Base-by-base conservation (phyloP, 2,113 vertebrate genomes). In the Okapia johnstoni region DNA sequence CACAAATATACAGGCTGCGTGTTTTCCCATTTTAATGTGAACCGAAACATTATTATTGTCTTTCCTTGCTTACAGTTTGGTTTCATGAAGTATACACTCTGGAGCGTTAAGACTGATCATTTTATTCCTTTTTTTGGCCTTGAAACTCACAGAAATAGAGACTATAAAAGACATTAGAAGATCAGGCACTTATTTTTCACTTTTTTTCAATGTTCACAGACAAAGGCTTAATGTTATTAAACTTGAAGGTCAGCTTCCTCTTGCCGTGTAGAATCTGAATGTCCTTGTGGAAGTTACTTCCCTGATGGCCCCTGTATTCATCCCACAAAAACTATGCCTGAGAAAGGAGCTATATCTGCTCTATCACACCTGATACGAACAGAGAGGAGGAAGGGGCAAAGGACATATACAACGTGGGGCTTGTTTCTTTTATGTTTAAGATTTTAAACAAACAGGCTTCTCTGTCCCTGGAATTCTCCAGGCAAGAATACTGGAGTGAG, bases 51-150 rank as follows among this genome's bases (percentile, higher is more conserved):
- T 46, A 54, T 57, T 54, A 40, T 85, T 86, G 13, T 93, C 70
- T 98, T 90, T 96, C 92, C 76, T 28, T 40, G 10, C 33, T 81
- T 77, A 43, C 6, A 83, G 33, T 70, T 91, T 88, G 79, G 61
- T 93, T 91, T 95, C 61, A 54, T 73, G 54, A 96, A 90, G 61
- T 89, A 70, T 80, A 93, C 88, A 77, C 43, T 70, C 88, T 70
- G 85, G 58, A 43, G 50, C 52, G 17, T 63, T 92, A 81, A 94
- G 86, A 94, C 21, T 76, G 77, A 96, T 93, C 76, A 93, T 89
- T 94, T 93, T 90, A 92, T 97, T 93, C 58, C 43, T 97, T 96
- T 90, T 58, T 40, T 80, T 94, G 63, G 46, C 61, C 96, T 97
- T 93, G 83, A 92, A 50, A 85, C 28, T 96, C 66, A 76, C 7